Evolutionary conservation across 35 echinoderm and acorn worm genomes (phyloP).

Genomic region (Ophioderma brevispina): DNA sequence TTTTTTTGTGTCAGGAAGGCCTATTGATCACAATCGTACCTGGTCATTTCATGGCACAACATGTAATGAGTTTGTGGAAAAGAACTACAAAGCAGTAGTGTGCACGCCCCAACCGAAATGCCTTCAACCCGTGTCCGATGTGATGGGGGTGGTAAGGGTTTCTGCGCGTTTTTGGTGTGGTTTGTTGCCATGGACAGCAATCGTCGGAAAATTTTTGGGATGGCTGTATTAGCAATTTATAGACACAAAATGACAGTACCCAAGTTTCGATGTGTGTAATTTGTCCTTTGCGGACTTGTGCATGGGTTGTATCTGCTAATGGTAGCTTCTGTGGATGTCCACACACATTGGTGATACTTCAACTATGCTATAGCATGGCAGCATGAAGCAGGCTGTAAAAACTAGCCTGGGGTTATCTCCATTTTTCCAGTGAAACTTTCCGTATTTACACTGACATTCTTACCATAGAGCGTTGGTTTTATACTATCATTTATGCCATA

Average conservation of each 20-base stretch:
- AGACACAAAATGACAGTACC: slow-evolving; percentile 94
- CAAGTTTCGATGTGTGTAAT: slow-evolving; percentile 97
- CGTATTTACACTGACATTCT: slow-evolving; percentile 88
- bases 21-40: no score
- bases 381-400: slow-evolving; percentile 87
- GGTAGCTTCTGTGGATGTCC: slow-evolving; percentile 76
- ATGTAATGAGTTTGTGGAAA: no score
- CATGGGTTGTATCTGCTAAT: slow-evolving; percentile 92
- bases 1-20: neutral
- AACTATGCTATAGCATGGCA: slow-evolving; percentile 94
- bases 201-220: slow-evolving; percentile 82
- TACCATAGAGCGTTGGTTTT: slow-evolving; percentile 98
- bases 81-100: slow-evolving; percentile 1
- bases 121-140: slow-evolving; percentile 96
- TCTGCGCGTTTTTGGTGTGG: slow-evolving; percentile 81
- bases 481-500: slow-evolving; percentile 97
- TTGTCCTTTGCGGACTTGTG: slow-evolving; percentile 95
- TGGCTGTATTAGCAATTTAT: slow-evolving; percentile 81
- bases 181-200: slow-evolving; percentile 83
- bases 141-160: slow-evolving; percentile 92
- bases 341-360: slow-evolving; percentile 76
- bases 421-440: slow-evolving; percentile 87
- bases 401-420: slow-evolving; percentile 83
- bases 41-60: no score
- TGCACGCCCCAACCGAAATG: slow-evolving; percentile 86